Conservation (phyloP, 2,113 vertebrate species). For the Pitta sordida region DNA sequence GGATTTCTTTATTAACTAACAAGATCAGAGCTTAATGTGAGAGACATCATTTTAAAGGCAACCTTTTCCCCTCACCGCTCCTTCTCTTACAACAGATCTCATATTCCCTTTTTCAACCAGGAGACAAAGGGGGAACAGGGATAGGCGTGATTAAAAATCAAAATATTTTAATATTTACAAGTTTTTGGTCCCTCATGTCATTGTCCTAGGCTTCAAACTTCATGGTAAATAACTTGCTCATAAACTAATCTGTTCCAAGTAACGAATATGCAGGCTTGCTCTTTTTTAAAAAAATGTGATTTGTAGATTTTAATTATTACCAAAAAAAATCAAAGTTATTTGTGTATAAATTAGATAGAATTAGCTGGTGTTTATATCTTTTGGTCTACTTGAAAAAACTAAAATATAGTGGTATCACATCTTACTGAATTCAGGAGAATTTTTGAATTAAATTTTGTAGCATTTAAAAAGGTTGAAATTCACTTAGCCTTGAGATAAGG, state of each 20-base stretch:
- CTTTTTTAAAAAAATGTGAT: neutral
- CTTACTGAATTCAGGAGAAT: neutral
- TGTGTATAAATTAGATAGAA: neutral
- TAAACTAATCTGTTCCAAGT: neutral
- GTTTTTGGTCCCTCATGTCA: neutral
- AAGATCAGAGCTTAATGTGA: too few species aligned
- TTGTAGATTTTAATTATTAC: neutral
- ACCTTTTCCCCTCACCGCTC: too few species aligned
- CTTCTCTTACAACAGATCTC: too few species aligned
- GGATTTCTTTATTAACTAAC: too few species aligned
- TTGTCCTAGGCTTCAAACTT: neutral
- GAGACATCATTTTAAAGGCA: too few species aligned
- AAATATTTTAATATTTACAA: neutral
- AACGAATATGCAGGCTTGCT: neutral
- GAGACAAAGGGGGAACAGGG: too few species aligned
- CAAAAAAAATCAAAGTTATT: neutral
- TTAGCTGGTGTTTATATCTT: neutral
- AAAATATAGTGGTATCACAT: too few species aligned
- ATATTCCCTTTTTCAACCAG: too few species aligned
- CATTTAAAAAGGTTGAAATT: neutral
- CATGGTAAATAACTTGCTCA: neutral
- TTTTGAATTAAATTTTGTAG: neutral
- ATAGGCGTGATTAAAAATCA: too few species aligned
- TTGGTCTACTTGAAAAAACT: neutral
- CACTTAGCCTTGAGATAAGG: neutral